Percentiles rank a stretch among this genome's conserved stretches.
phyloP scores from a whole-genome alignment of 2,113 vertebrate species.

The Illadopsis cleaveri region DNA sequence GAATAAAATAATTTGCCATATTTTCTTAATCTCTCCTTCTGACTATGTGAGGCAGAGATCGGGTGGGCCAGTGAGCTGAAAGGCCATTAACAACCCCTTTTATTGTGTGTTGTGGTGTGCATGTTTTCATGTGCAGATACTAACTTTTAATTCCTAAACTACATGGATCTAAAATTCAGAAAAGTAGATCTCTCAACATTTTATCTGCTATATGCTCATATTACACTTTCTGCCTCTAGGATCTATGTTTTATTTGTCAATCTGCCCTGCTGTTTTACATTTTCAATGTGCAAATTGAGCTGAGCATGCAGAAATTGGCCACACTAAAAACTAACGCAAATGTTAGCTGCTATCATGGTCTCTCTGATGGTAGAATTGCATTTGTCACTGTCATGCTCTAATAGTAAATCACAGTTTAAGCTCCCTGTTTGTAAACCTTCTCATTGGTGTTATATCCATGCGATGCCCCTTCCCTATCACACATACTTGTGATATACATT shows the following conservation, averaged over 20 bases:
- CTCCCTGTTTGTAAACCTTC: background rate
- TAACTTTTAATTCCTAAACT: background rate
- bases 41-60: background rate
- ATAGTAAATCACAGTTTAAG: background rate
- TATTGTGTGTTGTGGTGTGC: background rate
- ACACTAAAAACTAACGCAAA: rapidly evolving
- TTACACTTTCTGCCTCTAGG: background rate
- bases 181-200: background rate
- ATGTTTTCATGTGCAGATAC: rapidly evolving
- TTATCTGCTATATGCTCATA: background rate
- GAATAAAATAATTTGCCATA: background rate
- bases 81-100: rapidly evolving
- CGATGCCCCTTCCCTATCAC: rapidly evolving
- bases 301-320: background rate
- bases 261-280: background rate
- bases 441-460: background rate
- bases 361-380: background rate
- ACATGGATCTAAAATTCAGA: background rate
- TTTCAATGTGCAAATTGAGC: background rate
- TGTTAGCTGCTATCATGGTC: background rate
- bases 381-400: background rate
- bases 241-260: background rate
- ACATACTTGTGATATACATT: rapidly evolving
- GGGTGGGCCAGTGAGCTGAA: background rate
- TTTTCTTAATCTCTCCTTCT: background rate